phyloP scores from a whole-genome alignment of 2,113 vertebrate species.

The Xenopus laevis region DNA sequence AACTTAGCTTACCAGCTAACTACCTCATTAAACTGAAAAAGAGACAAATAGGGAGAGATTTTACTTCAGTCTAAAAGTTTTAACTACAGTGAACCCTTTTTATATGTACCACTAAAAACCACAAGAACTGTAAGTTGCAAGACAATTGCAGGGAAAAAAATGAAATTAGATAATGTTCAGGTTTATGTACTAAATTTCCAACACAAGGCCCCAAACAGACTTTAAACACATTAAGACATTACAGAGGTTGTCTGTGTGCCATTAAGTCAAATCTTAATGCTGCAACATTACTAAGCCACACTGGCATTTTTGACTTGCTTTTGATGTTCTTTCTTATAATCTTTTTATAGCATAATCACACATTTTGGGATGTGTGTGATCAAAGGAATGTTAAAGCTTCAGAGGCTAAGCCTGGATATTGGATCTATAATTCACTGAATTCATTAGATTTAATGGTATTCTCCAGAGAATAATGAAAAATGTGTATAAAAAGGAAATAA shows the following conservation, averaged over 20 bases:
- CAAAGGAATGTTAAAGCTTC: conserved; percentile 62
- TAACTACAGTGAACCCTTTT: too few relatives aligned
- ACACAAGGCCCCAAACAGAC: conserved; percentile 33
- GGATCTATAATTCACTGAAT: conserved; percentile 62
- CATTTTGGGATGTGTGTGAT: conserved; percentile 62
- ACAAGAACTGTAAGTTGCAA: too few relatives aligned
- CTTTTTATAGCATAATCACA: conserved; percentile 64
- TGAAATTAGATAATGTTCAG: background rate
- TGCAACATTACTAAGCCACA: conserved; percentile 60
- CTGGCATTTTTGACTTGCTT: conserved; percentile 52
- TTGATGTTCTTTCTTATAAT: conserved; percentile 60
- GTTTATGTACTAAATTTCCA: conserved; percentile 21
- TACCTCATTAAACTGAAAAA: conserved; percentile 10
- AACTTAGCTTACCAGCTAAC: background rate
- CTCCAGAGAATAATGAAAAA: conserved; percentile 57
- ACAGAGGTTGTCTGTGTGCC: conserved; percentile 60
- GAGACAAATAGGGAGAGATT: conserved; percentile 3
- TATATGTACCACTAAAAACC: too few relatives aligned
- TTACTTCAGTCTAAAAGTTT: conserved; percentile 51
- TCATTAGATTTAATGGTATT: conserved; percentile 67
- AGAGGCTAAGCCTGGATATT: conserved; percentile 58
- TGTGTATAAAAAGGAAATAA: conserved; percentile 59
- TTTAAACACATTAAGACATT: conserved; percentile 57
- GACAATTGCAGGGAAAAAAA: too few relatives aligned
- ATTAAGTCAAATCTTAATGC: conserved; percentile 64